Evolutionary conservation across 2,797 vertebrate genomes (phyloP), one percentile per base, ranked within the genome.

Genomic region (Craterocephalus amniculus): DNA sequence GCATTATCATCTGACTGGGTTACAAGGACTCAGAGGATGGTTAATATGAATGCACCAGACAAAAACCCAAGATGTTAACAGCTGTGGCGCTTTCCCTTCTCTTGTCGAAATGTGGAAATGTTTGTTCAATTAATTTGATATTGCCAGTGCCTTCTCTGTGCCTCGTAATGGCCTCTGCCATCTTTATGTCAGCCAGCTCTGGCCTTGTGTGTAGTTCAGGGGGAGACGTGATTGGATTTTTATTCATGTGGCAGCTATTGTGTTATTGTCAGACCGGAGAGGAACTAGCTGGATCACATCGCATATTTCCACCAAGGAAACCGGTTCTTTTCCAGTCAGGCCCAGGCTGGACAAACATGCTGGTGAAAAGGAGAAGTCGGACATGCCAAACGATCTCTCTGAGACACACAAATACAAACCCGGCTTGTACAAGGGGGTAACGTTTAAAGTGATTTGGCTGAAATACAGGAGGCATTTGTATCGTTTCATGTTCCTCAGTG

Each of bases 231-330:
- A 90, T 88, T 89, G 68, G 77, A 83, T 89, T 90, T 76, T 75
- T 83, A 84, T 88, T 88, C 57, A 55, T 88, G 88, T 88, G 77
- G 80, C 79, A 79, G 74, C 75, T 86, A 87, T 86, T 89, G 83
- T 86, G 64, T 73, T 56, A 76, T 76, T 58, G 79, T 87, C 74
- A 77, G 83, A 79, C 67, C 58, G 72, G 69, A 80, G 83, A 78
- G 75, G 73, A 81, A 62, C 73, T 72, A 84, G 81, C 78, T 89
- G 65, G 74, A 83, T 79, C 84, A 76, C 80, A 71, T 55, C 58
- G 57, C 80, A 87, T 87, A 88, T 84, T 92, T 91, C 74, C 79
- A 87, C 86, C 83, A 58, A 78, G 85, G 81, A 86, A 80, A 85
- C 80, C 51, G 13, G 67, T 71, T 64, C 67, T 75, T 67, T 77